Percentiles rank a stretch among this genome's conserved stretches.
phyloP scores from a whole-genome alignment of 2,888 invertebrate species.

The Cheilosia pagana region DNA sequence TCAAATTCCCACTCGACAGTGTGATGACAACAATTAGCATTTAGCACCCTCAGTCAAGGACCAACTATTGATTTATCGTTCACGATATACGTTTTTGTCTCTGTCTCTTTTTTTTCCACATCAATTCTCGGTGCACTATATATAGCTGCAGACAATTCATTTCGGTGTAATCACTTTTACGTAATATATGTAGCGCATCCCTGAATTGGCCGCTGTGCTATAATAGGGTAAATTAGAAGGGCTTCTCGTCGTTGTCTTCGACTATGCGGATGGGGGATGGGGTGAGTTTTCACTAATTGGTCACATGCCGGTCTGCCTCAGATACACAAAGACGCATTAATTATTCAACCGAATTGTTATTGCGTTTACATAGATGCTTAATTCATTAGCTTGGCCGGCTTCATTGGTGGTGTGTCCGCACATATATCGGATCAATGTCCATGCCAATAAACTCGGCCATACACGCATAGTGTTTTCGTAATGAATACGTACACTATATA shows the following conservation, averaged over 20 bases:
- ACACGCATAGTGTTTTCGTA: conserved; percentile 54
- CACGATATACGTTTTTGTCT: not conserved
- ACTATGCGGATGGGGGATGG: no score
- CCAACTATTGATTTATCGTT: conserved; percentile 23
- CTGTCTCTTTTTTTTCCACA: not conserved
- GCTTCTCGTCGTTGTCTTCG: conserved; percentile 38
- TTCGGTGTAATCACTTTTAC: conserved; percentile 60
- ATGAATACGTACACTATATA: conserved; percentile 45
- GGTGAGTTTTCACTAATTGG: conserved; percentile 58
- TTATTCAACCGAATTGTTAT: conserved; percentile 72
- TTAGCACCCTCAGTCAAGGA: conserved; percentile 11
- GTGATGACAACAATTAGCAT: conserved; percentile 51
- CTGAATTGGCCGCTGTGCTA: conserved; percentile 56
- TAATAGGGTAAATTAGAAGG: conserved; percentile 66
- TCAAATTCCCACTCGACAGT: conserved; percentile 39
- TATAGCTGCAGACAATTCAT: conserved; percentile 45
- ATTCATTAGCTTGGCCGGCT: conserved; percentile 65
- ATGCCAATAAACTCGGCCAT: conserved; percentile 60
- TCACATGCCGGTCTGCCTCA: conserved; percentile 63
- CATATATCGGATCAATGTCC: conserved; percentile 60
- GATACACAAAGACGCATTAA: conserved; percentile 67
- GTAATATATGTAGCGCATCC: conserved; percentile 38
- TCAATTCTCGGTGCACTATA: not conserved
- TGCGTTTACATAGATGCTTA: conserved; percentile 73
- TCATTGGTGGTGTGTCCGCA: conserved; percentile 41